Evolutionary conservation across 2,113 vertebrate genomes (phyloP), one percentile per base, ranked within the genome.

Genomic region (Calyptomena viridis): DNA sequence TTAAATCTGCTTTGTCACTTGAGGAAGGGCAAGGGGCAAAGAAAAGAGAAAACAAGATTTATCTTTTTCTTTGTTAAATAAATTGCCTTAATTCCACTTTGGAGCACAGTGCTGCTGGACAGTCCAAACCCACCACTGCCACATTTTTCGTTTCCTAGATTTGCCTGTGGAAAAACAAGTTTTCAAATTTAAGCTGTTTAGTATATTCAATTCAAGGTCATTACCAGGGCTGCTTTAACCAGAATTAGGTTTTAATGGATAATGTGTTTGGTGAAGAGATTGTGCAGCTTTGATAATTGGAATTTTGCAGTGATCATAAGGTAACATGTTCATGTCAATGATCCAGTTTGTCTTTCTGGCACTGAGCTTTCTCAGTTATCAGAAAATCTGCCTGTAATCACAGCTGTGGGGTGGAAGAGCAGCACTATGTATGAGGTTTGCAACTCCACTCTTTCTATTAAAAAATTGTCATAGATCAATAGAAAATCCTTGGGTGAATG

Each of bases 291-390:
- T 49, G 59, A 53, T 86, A 64, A 73, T 16, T 1, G 9, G 58
- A 77, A 77, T 89, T 95, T 94, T 89, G 72, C 84, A 53, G 53
- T 69, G 19, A 18, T 90, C n/a, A 9, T 83, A 53, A 53, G 67
- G 58, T 55, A 68, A 77, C 11, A 0, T 37, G 40, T 76, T 94
- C 69, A 35, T 62, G n/a, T 44, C 80, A 37, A 1, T 22, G 44
- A 67, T 64, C 44, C 2, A 0, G 35, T 86, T 67, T 69, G 50
- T 80, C 25, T 55, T 71, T 78, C 33, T 78, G 74, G 31, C 31
- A 2, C 23, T 40, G 52, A 21, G 13, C 55, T 79, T 69, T 76
- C 40, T 35, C 56, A 58, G 20, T 78, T 75, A 19, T n/a, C 56
- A 82, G 66, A 76, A 84, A 68, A 82, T 56, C 24, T 31, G 16